Evolutionary conservation across 1,140 invertebrate species (phyloP).

Genomic region (Sminthurides bifidus): DNA sequence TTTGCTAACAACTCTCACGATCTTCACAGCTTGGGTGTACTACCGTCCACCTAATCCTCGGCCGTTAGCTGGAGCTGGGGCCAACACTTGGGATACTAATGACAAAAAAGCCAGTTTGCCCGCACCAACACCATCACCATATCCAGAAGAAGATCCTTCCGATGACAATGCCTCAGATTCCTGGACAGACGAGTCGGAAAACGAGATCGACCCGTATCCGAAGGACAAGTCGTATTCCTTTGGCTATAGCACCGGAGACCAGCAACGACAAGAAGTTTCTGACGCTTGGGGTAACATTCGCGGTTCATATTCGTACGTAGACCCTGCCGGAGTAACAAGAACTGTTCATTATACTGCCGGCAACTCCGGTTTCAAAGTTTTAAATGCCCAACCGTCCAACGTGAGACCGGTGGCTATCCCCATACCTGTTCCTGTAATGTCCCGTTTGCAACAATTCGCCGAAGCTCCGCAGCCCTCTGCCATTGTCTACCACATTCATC

Average conservation of each 20-base stretch:
- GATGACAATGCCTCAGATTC: neutral
- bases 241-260: slow-evolving; percentile 55
- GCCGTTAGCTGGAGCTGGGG: neutral
- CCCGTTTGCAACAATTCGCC: neutral
- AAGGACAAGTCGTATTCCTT: slow-evolving; percentile 38
- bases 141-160: neutral
- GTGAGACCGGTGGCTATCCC: neutral
- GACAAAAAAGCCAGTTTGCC: neutral
- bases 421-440: neutral
- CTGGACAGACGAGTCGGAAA: neutral
- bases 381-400: slow-evolving; percentile 9
- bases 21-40: slow-evolving; percentile 15
- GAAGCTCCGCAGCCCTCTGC: slow-evolving; percentile 9
- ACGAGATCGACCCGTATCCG: neutral
- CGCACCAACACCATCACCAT: neutral
- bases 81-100: neutral
- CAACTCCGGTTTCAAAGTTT: slow-evolving; percentile 18
- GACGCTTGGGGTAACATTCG: slow-evolving; percentile 52
- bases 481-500: slow-evolving; percentile 25
- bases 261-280: slow-evolving; percentile 54
- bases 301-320: slow-evolving; percentile 60
- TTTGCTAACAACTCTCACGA: slow-evolving; percentile 2
- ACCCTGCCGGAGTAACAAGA: slow-evolving; percentile 13
- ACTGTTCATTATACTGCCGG: slow-evolving; percentile 23
- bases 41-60: slow-evolving; percentile 16